Base-by-base conservation (phyloP, 1,140 invertebrate species). In the Trichonephila clavata region DNA sequence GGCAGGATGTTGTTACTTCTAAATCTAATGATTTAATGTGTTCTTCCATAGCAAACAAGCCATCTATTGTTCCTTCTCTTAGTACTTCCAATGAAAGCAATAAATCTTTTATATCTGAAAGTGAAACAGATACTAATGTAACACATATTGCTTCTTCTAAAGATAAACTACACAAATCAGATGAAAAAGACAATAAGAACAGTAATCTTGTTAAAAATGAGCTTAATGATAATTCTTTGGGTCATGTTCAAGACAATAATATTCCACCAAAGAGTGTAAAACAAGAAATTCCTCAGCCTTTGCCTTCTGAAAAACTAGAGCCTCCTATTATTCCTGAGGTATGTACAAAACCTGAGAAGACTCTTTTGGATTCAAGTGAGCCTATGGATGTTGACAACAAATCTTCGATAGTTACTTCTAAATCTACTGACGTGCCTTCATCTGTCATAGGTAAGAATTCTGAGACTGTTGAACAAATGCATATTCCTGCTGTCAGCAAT, bases 341-440 rank as follows among this genome's bases (percentile, higher is more conserved):
- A 14, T 68, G n/a, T 21, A 61, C 60, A 24, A 24, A 24, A n/a
- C 27, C 71, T 77, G 27, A 77, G 18, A 18, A 10, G 18, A 77
- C 24, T 32, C 24, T 5, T 5, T 32, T 77, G 16, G 71, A 18
- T 77, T 5, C 71, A 77, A 77, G 16, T 32, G 18, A 18, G 14
- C 16, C 27, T 32, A 32, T 27, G 10, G 61, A 63, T 63, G 61
- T 63, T 63, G 16, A 20, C 16, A 16, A 63, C 16, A 21, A 63
- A 63, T 63, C 0, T 63, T 20, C 21, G 16, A 32, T 77, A 32
- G 27, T 32, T 32, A 32, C 27, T 18, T 32, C 14, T 32, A 39
- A 77, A 39, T 77, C 71, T 27, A 39, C 24, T 18, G 71, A 77
- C 32, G 71, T 77, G 71, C 71, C 71, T 77, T 77, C 16, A 77